These are phyloP conservation scores for Rhineura floridana DNA, from an alignment of 2,113 vertebrate genomes.

Conservation along the genomic window DNA sequence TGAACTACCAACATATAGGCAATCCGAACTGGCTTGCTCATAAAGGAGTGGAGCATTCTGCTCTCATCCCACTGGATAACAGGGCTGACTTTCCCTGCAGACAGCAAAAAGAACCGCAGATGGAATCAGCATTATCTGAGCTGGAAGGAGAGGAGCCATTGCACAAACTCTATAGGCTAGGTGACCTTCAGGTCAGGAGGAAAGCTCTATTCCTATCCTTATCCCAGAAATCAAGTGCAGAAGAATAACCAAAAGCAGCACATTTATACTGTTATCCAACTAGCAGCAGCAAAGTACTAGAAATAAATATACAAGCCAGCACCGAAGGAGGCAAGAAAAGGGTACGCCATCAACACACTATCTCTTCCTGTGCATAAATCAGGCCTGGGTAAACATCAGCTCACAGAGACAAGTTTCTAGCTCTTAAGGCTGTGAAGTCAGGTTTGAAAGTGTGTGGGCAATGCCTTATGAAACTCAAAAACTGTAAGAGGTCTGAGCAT, in stretches of 20 bases:
- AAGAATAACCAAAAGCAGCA: neutral
- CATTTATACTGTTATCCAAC: neutral
- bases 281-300: neutral
- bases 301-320: neutral
- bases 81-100: constrained; percentile 82
- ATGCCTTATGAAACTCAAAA: neutral
- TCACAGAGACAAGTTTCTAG: neutral
- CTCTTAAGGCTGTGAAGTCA: neutral
- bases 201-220: neutral
- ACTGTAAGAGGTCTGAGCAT: neutral
- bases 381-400: neutral
- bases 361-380: neutral
- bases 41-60: constrained; percentile 75
- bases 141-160: too few species aligned
- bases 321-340: neutral
- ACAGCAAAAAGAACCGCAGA: neutral
- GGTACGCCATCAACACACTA: neutral
- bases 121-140: neutral
- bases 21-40: constrained; percentile 85
- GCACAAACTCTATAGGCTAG: neutral
- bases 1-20: constrained; percentile 95
- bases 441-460: neutral
- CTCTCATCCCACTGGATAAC: constrained; percentile 83
- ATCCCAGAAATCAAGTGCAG: rapidly evolving
- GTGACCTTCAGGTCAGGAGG: neutral